Base-by-base conservation (phyloP, 2,113 vertebrate species). In the Neoarius graeffei region DNA sequence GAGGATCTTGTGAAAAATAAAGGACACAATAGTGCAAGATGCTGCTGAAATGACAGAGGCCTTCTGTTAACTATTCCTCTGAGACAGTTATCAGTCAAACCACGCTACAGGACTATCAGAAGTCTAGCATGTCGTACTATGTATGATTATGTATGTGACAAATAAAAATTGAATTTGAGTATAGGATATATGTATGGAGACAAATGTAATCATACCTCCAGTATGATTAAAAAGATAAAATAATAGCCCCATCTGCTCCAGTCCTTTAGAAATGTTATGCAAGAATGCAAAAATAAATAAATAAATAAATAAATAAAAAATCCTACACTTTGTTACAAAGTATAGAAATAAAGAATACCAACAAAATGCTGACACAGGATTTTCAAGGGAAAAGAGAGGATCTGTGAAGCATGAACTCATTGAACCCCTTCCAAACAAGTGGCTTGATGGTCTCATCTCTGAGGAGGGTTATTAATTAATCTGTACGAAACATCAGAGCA, bases 401-500 rank as follows among this genome's bases (percentile, higher is more conserved):
- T 62, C 42, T 73, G 74, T 76, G 25, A 83, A 87, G 25, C 35
- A 27, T 71, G 20, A 87, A 87, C 83, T 85, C 88, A 83, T 83
- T 87, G 88, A 89, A 87, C 85, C 25, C 23, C 23, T 57, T 73
- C 64, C 23, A 85, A 81, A 85, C 30, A 79, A 67, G 81, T 35
- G 27, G 59, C 81, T 76, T 82, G 20, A 85, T 88, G 62, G 64
- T 83, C 60, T 82, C 7, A 60, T 79, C 73, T 86, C 42, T 67
- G 57, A 87, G 73, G 6, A 74, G 60, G 81, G 87, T 87, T 89
- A 85, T 90, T 89, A 92, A 92, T 91, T 90, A 92, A 85, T 74
- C 82, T 52, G 57, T 60, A 66, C 48, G 52, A 23, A 86, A 79
- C 27, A 81, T 73, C 66, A 66, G 81, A 89, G 82, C 60, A 59